Conservation (phyloP, 2,113 vertebrate species). For the Oriolus oriolus region DNA sequence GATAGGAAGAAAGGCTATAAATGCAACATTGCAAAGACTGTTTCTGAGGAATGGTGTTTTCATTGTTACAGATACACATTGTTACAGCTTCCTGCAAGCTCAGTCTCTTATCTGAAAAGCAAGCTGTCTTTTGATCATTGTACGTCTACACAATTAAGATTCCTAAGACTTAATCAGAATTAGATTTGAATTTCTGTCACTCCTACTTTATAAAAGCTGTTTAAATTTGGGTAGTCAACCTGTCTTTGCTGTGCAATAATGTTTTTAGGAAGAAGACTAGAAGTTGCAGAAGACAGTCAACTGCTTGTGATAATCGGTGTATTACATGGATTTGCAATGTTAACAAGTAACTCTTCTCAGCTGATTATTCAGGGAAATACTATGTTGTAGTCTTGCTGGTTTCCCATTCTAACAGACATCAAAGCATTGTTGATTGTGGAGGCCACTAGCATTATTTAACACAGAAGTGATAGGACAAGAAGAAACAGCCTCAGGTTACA, state of each 20-base stretch:
- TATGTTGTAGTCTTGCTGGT: neutral
- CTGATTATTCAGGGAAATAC: neutral
- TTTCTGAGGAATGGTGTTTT: neutral
- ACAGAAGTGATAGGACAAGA: neutral
- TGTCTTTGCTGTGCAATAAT: neutral
- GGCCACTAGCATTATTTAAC: neutral
- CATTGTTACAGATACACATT: accelerated
- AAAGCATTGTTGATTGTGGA: neutral
- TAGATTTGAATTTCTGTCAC: neutral
- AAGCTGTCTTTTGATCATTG: neutral
- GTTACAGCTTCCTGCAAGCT: neutral
- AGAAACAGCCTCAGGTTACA: neutral
- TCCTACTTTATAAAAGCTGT: neutral
- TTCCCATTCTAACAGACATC: neutral
- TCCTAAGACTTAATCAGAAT: neutral
- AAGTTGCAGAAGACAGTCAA: neutral
- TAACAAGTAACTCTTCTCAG: neutral
- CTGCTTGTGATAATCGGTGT: neutral
- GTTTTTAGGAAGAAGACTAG: neutral
- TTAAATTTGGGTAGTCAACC: neutral
- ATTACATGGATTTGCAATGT: neutral
- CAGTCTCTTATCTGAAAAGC: neutral
- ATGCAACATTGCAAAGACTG: neutral
- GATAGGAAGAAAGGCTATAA: neutral
- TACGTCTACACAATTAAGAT: neutral